A percentile compares a stretch with the other conserved stretches of the same genome.
Conservation (phyloP, 1,140 invertebrate genomes). For the Meloidogyne chitwoodi region DNA sequence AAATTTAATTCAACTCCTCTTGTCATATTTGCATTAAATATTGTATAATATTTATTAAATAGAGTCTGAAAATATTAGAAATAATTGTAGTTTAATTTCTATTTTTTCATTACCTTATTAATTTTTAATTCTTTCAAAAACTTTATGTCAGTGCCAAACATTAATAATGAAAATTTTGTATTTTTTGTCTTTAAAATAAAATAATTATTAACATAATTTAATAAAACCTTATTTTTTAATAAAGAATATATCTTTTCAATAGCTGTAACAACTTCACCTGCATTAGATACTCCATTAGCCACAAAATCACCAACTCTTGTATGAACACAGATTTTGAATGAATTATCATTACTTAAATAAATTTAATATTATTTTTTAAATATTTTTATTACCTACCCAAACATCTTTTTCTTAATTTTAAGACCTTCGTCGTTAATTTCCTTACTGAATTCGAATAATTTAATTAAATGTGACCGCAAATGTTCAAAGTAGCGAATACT, state of each 20-base stretch:
- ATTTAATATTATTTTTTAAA: no score
- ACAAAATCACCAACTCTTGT: background rate
- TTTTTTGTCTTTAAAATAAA: background rate
- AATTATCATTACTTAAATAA: background rate
- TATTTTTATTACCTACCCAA: background rate
- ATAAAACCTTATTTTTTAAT: background rate
- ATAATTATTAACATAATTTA: background rate
- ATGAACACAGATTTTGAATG: background rate
- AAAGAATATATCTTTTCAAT: background rate
- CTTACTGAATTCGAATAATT: background rate
- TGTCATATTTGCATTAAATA: background rate
- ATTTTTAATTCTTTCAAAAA: background rate
- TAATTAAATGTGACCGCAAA: background rate
- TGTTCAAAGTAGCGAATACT: background rate
- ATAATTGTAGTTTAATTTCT: no score
- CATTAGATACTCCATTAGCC: background rate
- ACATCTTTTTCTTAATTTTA: background rate
- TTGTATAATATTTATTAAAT: background rate
- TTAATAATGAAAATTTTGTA: background rate
- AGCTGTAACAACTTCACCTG: background rate
- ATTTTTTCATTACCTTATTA: background rate
- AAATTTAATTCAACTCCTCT: slow-evolving; percentile 28
- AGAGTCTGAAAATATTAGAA: background rate
- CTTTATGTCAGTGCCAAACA: background rate
- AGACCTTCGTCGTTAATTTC: background rate